Evolutionary conservation across 2,888 invertebrate species (phyloP).

Genomic region (Mimachlamys varia): DNA sequence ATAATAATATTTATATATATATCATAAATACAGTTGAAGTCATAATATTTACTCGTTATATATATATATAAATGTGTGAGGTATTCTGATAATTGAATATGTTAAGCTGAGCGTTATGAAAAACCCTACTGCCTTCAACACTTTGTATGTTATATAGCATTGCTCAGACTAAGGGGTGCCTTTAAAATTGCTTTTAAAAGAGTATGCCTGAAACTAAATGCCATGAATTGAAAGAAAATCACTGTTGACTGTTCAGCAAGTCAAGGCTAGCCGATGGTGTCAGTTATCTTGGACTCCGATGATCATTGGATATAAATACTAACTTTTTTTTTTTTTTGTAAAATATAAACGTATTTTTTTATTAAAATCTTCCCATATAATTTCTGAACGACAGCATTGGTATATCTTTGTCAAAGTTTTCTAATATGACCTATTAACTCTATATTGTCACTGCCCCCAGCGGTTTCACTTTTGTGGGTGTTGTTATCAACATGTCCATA

Average conservation of each 20-base stretch:
- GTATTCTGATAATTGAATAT: neutral
- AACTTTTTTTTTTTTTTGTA: neutral
- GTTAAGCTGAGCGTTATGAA: neutral
- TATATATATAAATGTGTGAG: neutral
- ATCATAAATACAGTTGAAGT: neutral
- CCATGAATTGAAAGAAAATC: constrained; percentile 23
- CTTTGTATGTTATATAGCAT: neutral
- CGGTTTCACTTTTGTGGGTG: too few species aligned
- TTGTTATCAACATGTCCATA: too few species aligned
- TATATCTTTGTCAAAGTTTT: too few species aligned
- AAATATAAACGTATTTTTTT: neutral
- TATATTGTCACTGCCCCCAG: too few species aligned
- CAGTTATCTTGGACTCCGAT: neutral
- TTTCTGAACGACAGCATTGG: too few species aligned
- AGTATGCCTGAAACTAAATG: neutral
- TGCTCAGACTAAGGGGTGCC: constrained; percentile 20
- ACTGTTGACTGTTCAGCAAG: neutral
- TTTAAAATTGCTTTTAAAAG: neutral
- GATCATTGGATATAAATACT: neutral
- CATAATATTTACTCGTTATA: neutral
- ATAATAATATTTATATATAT: neutral
- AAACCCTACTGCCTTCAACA: neutral
- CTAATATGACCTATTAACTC: too few species aligned
- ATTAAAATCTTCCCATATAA: neutral
- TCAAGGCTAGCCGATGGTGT: neutral